A percentile compares a stretch with the other conserved stretches of the same genome.
Conservation (phyloP, 2,113 vertebrate species). For the Dicentrarchus labrax region DNA sequence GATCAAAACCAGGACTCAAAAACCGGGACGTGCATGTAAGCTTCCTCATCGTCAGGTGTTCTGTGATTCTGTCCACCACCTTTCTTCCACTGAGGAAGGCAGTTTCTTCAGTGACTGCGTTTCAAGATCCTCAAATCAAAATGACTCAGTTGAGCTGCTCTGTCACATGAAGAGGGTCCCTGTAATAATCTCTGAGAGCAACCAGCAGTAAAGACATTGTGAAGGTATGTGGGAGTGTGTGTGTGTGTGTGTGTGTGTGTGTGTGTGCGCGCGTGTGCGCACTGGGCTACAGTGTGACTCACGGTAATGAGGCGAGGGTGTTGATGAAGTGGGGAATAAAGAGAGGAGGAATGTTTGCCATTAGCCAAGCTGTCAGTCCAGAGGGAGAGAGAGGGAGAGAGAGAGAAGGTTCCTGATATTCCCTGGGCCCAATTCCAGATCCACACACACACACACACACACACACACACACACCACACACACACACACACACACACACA, state of each 20-base stretch:
- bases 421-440: slow-evolving; percentile 5
- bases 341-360: slow-evolving; percentile 63
- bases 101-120: slow-evolving; percentile 21
- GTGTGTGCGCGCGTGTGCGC: slow-evolving; percentile 27
- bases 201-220: slow-evolving; percentile 14
- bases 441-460: slow-evolving; percentile 8
- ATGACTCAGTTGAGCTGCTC: slow-evolving; percentile 15
- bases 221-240: slow-evolving; percentile 28
- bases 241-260: slow-evolving; percentile 40
- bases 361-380: slow-evolving; percentile 66
- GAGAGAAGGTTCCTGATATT: slow-evolving; percentile 44
- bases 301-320: slow-evolving; percentile 61
- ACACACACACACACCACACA: slow-evolving; percentile 24
- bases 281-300: slow-evolving; percentile 25
- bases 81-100: neutral
- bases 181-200: slow-evolving; percentile 20
- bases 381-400: slow-evolving; percentile 25
- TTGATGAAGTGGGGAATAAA: slow-evolving; percentile 73
- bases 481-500: slow-evolving; percentile 24
- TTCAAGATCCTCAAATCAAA: slow-evolving; percentile 38
- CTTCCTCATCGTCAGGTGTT: neutral
- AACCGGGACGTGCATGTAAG: no score
- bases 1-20: neutral
- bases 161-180: slow-evolving; percentile 12
- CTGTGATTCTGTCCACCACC: slow-evolving; percentile 4